Conservation (phyloP, 2,888 invertebrate genomes). For the Pseudococcus viburni region DNA sequence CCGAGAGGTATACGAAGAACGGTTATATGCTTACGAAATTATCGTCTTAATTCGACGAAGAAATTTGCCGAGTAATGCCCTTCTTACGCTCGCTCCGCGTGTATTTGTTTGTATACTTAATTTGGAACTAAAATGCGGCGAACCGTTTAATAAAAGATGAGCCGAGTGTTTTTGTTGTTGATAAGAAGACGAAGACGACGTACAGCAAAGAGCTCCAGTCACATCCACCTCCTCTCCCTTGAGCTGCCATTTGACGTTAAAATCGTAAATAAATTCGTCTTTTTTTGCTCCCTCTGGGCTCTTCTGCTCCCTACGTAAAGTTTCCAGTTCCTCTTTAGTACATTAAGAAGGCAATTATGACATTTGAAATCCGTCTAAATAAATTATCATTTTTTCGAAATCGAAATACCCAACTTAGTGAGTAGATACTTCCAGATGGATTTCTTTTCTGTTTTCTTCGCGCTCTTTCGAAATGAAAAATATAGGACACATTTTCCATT, state of each 20-base stretch:
- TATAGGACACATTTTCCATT: not conserved
- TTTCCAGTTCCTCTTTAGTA: not conserved
- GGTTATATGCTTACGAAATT: not conserved
- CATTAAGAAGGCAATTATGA: not conserved
- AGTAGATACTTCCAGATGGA: not conserved
- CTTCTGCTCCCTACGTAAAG: not conserved
- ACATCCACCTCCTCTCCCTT: not conserved
- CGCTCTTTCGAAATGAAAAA: not conserved
- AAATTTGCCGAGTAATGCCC: slow-evolving; percentile 15
- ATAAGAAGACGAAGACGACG: not conserved
- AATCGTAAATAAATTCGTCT: not conserved
- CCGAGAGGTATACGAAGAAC: too few species aligned
- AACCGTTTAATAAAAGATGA: slow-evolving; percentile 40
- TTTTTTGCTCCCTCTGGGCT: not conserved
- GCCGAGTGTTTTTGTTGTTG: slow-evolving; percentile 23
- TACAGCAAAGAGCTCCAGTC: not conserved
- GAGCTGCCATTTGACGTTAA: not conserved
- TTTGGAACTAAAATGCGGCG: slow-evolving; percentile 20
- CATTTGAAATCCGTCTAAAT: slow-evolving; percentile 8
- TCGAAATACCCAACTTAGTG: not conserved
- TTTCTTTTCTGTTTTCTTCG: not conserved
- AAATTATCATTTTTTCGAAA: not conserved
- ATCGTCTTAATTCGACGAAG: slow-evolving; percentile 15
- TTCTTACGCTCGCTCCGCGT: not conserved
- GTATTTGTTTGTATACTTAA: slow-evolving; percentile 34